Evolutionary conservation across 1,140 invertebrate genomes (phyloP).

Genomic region (Drosophila pseudoananassae): DNA sequence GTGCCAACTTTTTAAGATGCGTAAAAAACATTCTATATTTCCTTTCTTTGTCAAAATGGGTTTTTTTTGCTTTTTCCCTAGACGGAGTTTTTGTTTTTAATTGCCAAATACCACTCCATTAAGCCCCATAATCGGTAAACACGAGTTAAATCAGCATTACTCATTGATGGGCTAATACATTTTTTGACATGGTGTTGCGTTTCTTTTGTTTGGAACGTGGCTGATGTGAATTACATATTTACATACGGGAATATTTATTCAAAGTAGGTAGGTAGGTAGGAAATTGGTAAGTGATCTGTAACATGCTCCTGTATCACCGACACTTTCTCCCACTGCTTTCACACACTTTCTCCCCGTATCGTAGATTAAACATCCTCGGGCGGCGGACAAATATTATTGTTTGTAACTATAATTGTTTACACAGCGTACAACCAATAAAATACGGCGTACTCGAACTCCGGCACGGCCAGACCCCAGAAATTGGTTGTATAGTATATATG

Average conservation of each 20-base stretch:
- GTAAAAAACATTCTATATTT: too few relatives aligned
- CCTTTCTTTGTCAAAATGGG: too few relatives aligned
- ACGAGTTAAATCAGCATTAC: constrained; percentile 6
- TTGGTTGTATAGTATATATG: background rate
- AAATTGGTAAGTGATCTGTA: constrained; percentile 39
- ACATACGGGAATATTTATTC: background rate
- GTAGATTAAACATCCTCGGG: constrained; percentile 15
- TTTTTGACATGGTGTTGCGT: constrained; percentile 11
- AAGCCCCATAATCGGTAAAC: background rate
- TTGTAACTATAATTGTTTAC: constrained; percentile 71
- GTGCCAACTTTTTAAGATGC: too few relatives aligned
- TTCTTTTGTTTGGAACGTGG: background rate
- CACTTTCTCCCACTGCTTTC: constrained; percentile 7
- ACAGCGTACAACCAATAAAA: constrained; percentile 66
- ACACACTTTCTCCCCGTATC: constrained; percentile 7
- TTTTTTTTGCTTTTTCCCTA: too few relatives aligned
- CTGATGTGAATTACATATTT: background rate
- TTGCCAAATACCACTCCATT: too few relatives aligned
- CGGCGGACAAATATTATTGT: constrained; percentile 58
- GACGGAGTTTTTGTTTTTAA: too few relatives aligned
- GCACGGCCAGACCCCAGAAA: background rate
- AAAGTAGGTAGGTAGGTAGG: background rate
- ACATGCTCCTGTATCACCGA: constrained; percentile 4
- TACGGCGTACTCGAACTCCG: constrained; percentile 2
- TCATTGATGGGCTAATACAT: constrained; percentile 18